Evolutionary conservation across 2,888 invertebrate species (phyloP).

Genomic region (Mechanitis messenoides): DNA sequence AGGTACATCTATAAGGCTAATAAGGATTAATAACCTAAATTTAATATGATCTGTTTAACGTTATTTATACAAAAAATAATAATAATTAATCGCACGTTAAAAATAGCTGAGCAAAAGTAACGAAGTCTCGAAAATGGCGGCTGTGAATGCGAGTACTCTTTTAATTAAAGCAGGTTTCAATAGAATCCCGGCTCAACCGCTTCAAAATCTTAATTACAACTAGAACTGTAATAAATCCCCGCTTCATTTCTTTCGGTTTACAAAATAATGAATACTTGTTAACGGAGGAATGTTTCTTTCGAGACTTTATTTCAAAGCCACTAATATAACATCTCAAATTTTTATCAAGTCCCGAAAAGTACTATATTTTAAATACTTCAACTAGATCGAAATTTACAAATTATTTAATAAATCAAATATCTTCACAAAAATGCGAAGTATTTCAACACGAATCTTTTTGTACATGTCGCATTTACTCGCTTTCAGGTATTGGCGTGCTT

Average conservation of each 20-base stretch:
- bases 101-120: conserved; percentile 7
- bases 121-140: conserved; percentile 20
- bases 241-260: conserved; percentile 11
- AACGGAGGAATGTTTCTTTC: not conserved
- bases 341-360: no score
- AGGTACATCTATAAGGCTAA: no score
- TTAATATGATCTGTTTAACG: no score
- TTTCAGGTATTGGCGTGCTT: conserved; percentile 10
- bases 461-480: conserved; percentile 33
- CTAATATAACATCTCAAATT: not conserved
- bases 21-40: no score
- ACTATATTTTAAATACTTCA: no score
- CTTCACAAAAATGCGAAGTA: conserved; percentile 31
- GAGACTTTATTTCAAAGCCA: not conserved
- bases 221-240: conserved; percentile 18
- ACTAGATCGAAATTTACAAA: not conserved
- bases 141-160: conserved; percentile 23
- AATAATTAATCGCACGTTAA: no score
- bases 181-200: conserved; percentile 11
- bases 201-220: conserved; percentile 24
- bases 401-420: conserved; percentile 26
- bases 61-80: no score
- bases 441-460: conserved; percentile 31
- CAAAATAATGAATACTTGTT: conserved; percentile 4
- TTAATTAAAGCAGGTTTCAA: conserved; percentile 25